Evolutionary conservation across 1,140 invertebrate species (phyloP), one percentile per base, ranked within the genome.

Genomic region (Hyles vespertilio): DNA sequence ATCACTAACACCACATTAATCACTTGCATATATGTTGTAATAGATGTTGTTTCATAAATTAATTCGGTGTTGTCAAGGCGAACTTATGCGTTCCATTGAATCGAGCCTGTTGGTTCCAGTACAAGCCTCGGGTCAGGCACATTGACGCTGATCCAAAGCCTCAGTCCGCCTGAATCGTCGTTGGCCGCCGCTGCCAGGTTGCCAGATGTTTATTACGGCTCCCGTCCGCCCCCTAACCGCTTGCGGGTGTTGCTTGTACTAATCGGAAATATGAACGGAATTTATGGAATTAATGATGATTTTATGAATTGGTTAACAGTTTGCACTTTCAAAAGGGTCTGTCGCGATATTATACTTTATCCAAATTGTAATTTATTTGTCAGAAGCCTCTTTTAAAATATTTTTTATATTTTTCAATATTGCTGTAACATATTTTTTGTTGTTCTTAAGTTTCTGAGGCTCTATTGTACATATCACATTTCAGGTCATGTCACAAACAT

Each of bases 101-200:
- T 5, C 43, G 22, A 22, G 58, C 76, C 71, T 77, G 59, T 88
- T 88, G 81, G 83, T 88, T 88, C 83, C 85, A 88, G 85, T 88
- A 79, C 74, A 84, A 83, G 85, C 85, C 51, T 84, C 78, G 65
- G 85, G 85, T 75, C 85, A 88, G 80, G 85, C 85, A 56, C 76
- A 87, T 77, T 88, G 85, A 81, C 74, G 22, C 36, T 56, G 60
- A 57, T 67, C 74, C 71, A 77, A 79, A 77, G 79, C 65, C 76
- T 79, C 81, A 71, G 68, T 75, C 61, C 47, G 12, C 43, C 52
- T 12, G 45, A 40, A 9, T 10, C 44, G 32, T 22, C 51, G 40
- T 52, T 36, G 51, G 4, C 51, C 10, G 36, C 36, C n/a, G 9
- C 6, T 36, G 22, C 9, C 56, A 58, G 56, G 56, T 58, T 58